Evolutionary conservation across 2,888 invertebrate genomes (phyloP).

Genomic region (Clostera curtula): DNA sequence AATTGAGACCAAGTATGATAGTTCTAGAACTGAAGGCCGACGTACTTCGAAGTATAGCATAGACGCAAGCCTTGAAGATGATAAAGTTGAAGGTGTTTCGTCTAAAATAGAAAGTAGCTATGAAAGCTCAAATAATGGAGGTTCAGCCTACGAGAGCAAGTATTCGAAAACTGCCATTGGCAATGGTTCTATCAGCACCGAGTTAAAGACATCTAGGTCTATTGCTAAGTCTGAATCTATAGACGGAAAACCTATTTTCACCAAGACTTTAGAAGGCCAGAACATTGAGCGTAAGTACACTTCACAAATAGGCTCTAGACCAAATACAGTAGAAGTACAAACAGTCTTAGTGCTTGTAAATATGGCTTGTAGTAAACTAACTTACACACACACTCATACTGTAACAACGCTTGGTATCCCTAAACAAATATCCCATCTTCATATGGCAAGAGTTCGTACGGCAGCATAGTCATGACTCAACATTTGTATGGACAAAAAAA

Average conservation of each 20-base stretch:
- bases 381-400: constrained; percentile 59
- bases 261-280: constrained; percentile 83
- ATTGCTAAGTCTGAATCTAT: constrained; percentile 45
- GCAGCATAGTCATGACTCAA: no score
- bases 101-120: constrained; percentile 43
- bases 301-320: constrained; percentile 16
- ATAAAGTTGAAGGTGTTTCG: constrained; percentile 37
- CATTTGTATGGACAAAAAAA: no score
- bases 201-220: constrained; percentile 33
- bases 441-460: constrained; percentile 44
- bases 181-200: constrained; percentile 47
- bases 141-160: constrained; percentile 43
- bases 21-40: constrained; percentile 15
- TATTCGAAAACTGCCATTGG: constrained; percentile 45
- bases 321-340: constrained; percentile 37
- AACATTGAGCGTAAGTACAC: constrained; percentile 86
- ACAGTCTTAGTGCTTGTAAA: constrained; percentile 66
- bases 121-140: constrained; percentile 43
- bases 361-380: constrained; percentile 64
- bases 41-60: constrained; percentile 29
- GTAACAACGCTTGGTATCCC: constrained; percentile 50
- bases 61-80: constrained; percentile 37
- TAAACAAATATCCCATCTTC: constrained; percentile 16
- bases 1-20: constrained; percentile 21
- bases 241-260: constrained; percentile 81